These are phyloP conservation scores for Saccopteryx leptura DNA, from an alignment of 2,113 vertebrate genomes.

Conservation along the genomic window DNA sequence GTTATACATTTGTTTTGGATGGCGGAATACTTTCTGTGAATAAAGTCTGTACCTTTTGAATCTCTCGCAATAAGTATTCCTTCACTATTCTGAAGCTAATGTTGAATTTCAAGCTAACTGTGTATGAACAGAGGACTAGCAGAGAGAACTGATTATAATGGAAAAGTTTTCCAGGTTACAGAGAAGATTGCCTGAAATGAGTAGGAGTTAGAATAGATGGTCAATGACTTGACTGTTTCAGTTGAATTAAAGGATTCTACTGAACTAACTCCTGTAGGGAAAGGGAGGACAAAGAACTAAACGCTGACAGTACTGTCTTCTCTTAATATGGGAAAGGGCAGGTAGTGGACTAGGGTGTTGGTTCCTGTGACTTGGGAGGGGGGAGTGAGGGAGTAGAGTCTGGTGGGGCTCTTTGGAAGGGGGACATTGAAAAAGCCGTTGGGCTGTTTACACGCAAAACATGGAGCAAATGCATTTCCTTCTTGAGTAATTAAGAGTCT, in stretches of 20 bases:
- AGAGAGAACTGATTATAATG: neutral
- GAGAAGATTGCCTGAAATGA: neutral
- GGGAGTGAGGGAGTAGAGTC: neutral
- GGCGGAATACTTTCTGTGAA: constrained; percentile 50
- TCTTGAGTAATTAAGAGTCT: neutral
- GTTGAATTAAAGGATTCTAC: neutral
- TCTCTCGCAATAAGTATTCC: neutral
- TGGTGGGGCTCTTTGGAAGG: neutral
- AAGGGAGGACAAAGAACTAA: neutral
- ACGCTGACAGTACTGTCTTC: neutral
- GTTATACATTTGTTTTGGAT: constrained; percentile 71
- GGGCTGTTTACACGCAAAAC: neutral
- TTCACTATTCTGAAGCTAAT: neutral
- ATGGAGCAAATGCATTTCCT: constrained; percentile 54
- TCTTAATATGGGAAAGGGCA: neutral
- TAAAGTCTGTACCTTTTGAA: constrained; percentile 30
- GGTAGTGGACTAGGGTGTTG: neutral
- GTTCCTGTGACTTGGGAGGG: neutral
- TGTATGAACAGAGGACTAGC: neutral
- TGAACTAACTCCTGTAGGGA: neutral
- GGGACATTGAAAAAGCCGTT: neutral
- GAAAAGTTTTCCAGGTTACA: neutral
- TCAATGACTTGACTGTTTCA: neutral
- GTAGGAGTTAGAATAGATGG: neutral
- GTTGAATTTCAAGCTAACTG: constrained; percentile 11